Conservation (phyloP, 2,113 vertebrate genomes). For the Plestiodon gilberti region DNA sequence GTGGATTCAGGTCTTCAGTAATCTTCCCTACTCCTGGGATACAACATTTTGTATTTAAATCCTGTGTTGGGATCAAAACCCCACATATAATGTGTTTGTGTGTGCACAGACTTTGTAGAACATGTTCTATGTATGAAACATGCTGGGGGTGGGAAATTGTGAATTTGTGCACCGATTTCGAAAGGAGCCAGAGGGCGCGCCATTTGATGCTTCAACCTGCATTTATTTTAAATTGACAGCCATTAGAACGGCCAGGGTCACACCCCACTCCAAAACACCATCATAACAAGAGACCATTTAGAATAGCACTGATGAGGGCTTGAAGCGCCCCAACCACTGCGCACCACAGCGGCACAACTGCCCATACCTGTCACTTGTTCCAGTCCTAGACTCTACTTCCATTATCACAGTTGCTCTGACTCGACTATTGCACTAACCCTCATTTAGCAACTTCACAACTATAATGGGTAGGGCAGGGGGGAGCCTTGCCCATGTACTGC, state of each 20-base stretch:
- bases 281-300: neutral
- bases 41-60: neutral
- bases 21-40: too few relatives aligned
- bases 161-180: too few relatives aligned
- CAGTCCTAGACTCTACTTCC: too few relatives aligned
- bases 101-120: neutral
- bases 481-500: neutral
- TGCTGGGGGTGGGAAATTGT: too few relatives aligned
- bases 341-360: too few relatives aligned
- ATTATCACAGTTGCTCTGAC: neutral
- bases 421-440: too few relatives aligned
- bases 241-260: neutral
- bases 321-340: too few relatives aligned
- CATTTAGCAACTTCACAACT: too few relatives aligned
- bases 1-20: too few relatives aligned
- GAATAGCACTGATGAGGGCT: neutral
- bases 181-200: neutral
- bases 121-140: neutral
- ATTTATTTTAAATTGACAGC: neutral
- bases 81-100: neutral
- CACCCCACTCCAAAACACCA: neutral
- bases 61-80: neutral
- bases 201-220: neutral
- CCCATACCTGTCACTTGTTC: too few relatives aligned
- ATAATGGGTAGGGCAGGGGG: neutral